These are phyloP conservation scores for Lucilia cuprina DNA, from an alignment of 1,140 invertebrate genomes.

Conservation along the genomic window DNA sequence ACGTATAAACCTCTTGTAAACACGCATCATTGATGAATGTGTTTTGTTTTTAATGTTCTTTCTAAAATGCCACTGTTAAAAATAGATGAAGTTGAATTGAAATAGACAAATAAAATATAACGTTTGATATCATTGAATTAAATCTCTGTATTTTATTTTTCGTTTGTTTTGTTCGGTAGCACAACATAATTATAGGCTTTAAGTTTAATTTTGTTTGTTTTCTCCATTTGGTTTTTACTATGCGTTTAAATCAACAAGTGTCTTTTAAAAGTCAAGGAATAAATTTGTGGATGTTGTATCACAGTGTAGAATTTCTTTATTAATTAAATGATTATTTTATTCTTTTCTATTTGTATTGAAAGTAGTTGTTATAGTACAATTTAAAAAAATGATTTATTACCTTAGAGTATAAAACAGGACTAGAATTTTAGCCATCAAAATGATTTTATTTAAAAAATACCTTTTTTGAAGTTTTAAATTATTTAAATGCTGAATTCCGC, in stretches of 20 bases:
- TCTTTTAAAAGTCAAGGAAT: background rate
- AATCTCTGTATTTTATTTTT: no score
- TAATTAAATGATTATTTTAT: background rate
- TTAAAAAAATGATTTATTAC: no score
- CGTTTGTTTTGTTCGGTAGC: conserved; percentile 5
- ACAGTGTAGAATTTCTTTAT: background rate
- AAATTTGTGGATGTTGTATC: background rate
- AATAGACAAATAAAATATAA: background rate
- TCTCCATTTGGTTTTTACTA: background rate
- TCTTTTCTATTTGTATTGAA: no score
- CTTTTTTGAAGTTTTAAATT: no score
- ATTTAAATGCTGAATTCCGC: no score
- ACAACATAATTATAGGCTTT: background rate
- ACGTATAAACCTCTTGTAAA: background rate
- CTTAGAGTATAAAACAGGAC: no score
- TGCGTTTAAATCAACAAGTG: background rate
- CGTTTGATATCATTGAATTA: background rate
- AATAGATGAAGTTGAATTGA: background rate
- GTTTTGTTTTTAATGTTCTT: background rate
- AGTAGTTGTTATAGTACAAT: no score
- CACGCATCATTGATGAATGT: background rate
- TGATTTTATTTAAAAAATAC: no score
- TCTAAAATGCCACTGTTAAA: background rate
- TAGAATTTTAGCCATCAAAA: no score
- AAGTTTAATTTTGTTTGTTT: background rate